Conservation (phyloP, 2,113 vertebrate species). For the Leptobrachium leishanense region DNA sequence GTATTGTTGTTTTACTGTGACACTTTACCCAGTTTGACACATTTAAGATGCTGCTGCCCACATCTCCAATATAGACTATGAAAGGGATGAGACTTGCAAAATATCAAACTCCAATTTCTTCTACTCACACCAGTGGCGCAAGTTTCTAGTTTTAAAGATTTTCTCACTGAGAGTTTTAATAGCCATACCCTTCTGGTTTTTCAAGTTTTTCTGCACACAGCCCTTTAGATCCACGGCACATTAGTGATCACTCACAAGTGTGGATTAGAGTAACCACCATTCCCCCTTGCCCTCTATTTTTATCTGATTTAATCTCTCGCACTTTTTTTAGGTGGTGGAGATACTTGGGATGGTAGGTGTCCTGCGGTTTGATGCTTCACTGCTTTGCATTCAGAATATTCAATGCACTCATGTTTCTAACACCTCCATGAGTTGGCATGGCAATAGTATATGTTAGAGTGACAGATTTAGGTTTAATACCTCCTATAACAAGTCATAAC, state of each 20-base stretch:
- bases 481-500: slow-evolving; percentile 58
- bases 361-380: slow-evolving; percentile 58
- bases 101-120: too few relatives aligned
- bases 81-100: too few relatives aligned
- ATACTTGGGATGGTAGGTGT: slow-evolving; percentile 89
- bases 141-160: too few relatives aligned
- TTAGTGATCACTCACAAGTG: too few relatives aligned
- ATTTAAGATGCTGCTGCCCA: too few relatives aligned
- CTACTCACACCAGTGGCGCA: too few relatives aligned
- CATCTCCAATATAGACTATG: too few relatives aligned
- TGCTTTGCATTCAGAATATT: slow-evolving; percentile 56
- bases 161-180: neutral
- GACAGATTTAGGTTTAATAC: slow-evolving; percentile 44
- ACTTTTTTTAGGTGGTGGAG: slow-evolving; percentile 80
- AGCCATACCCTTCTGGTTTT: neutral
- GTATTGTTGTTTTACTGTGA: too few relatives aligned
- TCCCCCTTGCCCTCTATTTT: slow-evolving; percentile 6
- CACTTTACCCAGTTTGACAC: too few relatives aligned
- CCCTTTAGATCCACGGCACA: too few relatives aligned
- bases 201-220: neutral
- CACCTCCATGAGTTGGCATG: slow-evolving; percentile 63
- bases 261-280: too few relatives aligned
- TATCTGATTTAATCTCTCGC: slow-evolving; percentile 62
- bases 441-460: slow-evolving; percentile 55
- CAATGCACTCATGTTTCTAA: slow-evolving; percentile 64